Conservation (phyloP, 1,140 invertebrate species). For the Papilio aristodemus region DNA sequence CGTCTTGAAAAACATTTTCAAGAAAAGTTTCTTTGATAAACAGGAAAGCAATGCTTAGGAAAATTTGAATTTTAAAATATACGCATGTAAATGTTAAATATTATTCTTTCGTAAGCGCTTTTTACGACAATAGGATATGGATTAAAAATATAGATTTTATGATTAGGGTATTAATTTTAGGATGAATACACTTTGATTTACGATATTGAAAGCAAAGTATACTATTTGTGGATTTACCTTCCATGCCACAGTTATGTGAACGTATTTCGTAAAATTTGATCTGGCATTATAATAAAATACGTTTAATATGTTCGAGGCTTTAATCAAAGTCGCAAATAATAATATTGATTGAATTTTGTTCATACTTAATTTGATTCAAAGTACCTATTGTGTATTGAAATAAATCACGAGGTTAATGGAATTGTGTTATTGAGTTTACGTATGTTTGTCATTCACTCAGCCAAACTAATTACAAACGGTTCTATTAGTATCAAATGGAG, state of each 20-base stretch:
- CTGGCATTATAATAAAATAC: not conserved
- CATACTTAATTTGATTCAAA: not conserved
- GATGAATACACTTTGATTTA: too few species aligned
- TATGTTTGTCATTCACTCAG: slow-evolving; percentile 3
- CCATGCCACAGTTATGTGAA: not conserved
- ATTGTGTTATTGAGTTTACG: slow-evolving; percentile 2
- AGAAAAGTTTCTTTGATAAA: not conserved
- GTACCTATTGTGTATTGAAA: not conserved
- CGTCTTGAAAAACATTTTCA: not conserved
- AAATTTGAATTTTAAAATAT: not conserved
- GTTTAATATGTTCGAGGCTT: too few species aligned
- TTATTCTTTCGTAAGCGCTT: too few species aligned
- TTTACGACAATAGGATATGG: too few species aligned
- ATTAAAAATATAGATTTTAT: too few species aligned
- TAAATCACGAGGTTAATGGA: not conserved
- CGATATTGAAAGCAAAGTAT: too few species aligned
- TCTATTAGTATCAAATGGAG: too few species aligned
- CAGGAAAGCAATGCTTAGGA: not conserved
- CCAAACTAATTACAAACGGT: slow-evolving; percentile 1
- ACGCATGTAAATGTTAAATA: not conserved
- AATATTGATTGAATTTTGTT: not conserved
- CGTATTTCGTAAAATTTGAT: not conserved
- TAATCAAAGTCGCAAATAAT: not conserved
- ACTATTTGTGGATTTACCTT: not conserved
- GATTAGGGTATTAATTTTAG: too few species aligned